Conservation (phyloP, 2,797 vertebrate genomes). For the Urophycis tenuis region DNA sequence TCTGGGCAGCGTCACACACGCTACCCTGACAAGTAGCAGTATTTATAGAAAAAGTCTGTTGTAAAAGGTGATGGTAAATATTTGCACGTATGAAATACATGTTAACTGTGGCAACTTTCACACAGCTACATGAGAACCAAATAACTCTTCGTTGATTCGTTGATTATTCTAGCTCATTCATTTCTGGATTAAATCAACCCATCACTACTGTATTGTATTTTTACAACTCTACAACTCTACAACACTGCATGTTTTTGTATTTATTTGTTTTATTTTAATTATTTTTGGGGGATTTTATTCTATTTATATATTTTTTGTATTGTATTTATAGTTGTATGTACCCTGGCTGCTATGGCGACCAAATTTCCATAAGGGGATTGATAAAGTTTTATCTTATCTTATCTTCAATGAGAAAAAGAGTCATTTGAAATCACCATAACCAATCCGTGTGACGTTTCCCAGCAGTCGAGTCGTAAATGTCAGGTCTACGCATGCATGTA, state of each 20-base stretch:
- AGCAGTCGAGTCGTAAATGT: background rate
- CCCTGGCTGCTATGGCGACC: too few species aligned
- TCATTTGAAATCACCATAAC: background rate
- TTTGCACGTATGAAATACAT: background rate
- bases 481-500: background rate
- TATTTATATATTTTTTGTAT: too few species aligned
- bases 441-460: background rate
- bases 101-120: background rate
- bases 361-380: too few species aligned
- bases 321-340: too few species aligned
- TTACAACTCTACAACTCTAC: too few species aligned
- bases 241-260: too few species aligned
- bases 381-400: too few species aligned
- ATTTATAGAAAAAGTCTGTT: slow-evolving; percentile 2
- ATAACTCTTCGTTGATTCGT: background rate
- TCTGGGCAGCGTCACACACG: background rate
- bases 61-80: background rate
- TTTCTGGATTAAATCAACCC: too few species aligned
- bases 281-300: too few species aligned
- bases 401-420: too few species aligned
- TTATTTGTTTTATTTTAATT: too few species aligned
- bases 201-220: too few species aligned
- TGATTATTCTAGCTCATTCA: background rate
- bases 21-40: background rate
- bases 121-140: background rate